Conservation (phyloP, 1,140 invertebrate genomes). For the Caenorhabditis latens region DNA sequence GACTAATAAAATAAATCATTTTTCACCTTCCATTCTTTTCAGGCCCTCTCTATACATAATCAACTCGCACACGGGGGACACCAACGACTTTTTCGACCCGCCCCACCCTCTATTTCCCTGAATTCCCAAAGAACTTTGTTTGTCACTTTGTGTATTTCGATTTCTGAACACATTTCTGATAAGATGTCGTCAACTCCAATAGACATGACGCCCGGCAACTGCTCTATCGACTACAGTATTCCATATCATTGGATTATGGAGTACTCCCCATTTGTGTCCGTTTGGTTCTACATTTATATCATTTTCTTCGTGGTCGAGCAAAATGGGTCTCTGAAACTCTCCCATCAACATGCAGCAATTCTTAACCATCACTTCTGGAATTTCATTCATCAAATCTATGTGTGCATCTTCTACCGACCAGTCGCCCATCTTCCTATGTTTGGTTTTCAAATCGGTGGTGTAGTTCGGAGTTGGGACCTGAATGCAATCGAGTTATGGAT, state of each 20-base stretch:
- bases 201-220: conserved; percentile 11
- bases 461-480: conserved; percentile 5
- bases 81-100: no score
- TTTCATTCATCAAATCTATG: conserved; percentile 41
- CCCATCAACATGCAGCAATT: conserved; percentile 12
- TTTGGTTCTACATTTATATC: conserved; percentile 50
- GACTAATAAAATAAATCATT: no score
- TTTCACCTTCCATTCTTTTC: no score
- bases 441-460: conserved; percentile 36
- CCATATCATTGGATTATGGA: conserved; percentile 40
- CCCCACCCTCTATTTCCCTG: no score
- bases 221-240: conserved; percentile 47
- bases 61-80: no score
- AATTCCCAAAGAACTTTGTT: not conserved
- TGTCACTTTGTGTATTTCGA: not conserved
- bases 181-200: not conserved
- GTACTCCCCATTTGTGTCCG: conserved; percentile 21
- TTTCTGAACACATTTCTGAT: not conserved
- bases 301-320: conserved; percentile 33
- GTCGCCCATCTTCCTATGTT: conserved; percentile 41
- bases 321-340: conserved; percentile 12
- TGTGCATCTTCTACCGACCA: conserved; percentile 28
- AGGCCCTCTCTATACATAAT: no score
- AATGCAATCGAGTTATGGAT: conserved; percentile 43
- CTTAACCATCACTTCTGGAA: conserved; percentile 46